phyloP scores from a whole-genome alignment of 1,140 invertebrate species.

The Leguminivora glycinivorella region DNA sequence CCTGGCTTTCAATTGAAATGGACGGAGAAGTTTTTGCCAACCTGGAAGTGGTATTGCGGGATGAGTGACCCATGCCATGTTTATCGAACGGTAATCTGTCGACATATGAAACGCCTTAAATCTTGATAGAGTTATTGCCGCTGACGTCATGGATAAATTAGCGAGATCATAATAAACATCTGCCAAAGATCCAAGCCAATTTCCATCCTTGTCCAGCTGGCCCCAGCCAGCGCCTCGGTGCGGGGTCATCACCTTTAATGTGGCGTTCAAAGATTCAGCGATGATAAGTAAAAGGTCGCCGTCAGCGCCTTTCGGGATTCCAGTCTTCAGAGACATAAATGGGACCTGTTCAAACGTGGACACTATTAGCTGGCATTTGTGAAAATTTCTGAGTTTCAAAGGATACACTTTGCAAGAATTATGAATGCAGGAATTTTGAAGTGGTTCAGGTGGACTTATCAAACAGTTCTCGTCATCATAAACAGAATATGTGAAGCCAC shows the following conservation, averaged over 20 bases:
- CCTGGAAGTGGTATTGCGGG: constrained; percentile 34
- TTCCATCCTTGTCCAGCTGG: constrained; percentile 49
- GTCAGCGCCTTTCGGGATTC: constrained; percentile 51
- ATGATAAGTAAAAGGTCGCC: constrained; percentile 56
- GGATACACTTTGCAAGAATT: constrained; percentile 40
- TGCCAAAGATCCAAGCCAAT: constrained; percentile 60
- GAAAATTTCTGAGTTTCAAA: constrained; percentile 56
- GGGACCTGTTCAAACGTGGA: constrained; percentile 58
- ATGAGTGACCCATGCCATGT: constrained; percentile 58
- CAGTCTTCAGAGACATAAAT: constrained; percentile 48
- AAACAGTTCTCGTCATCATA: constrained; percentile 19
- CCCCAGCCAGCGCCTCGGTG: constrained; percentile 55
- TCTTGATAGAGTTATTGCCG: constrained; percentile 51
- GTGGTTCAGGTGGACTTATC: constrained; percentile 12
- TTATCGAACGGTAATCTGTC: constrained; percentile 43
- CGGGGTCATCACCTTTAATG: constrained; percentile 53
- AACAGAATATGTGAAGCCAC: constrained; percentile 22
- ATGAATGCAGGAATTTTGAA: constrained; percentile 10
- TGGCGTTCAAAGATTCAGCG: constrained; percentile 52
- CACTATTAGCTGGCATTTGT: constrained; percentile 52
- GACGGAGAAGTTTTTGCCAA: constrained; percentile 55
- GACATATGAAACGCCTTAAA: constrained; percentile 58
- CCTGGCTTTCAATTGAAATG: constrained; percentile 45
- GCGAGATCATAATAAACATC: constrained; percentile 56
- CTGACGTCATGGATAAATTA: constrained; percentile 69